phyloP scores from a whole-genome alignment of 2,888 invertebrate species.

The Boloria selene region DNA sequence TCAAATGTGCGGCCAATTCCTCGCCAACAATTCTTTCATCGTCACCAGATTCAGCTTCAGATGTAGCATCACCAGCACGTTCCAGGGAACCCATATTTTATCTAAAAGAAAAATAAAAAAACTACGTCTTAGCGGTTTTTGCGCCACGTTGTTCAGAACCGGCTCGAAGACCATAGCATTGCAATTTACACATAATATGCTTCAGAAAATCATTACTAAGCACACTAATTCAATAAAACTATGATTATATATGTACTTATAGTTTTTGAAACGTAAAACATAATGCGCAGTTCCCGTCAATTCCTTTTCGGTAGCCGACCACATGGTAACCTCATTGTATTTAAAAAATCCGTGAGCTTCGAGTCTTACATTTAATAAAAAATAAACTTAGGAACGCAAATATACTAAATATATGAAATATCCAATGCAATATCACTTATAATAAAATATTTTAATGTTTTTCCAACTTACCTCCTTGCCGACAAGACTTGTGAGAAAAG shows the following conservation, averaged over 20 bases:
- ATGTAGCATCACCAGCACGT: constrained; percentile 84
- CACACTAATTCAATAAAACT: constrained; percentile 34
- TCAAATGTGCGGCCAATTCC: constrained; percentile 69
- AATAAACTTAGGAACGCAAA: neutral
- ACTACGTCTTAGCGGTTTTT: constrained; percentile 48
- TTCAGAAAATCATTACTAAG: neutral
- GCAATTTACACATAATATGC: neutral
- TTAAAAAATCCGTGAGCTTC: constrained; percentile 36
- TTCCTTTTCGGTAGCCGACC: constrained; percentile 62
- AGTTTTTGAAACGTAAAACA: constrained; percentile 57
- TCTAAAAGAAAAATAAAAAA: constrained; percentile 60
- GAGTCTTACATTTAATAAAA: constrained; percentile 7
- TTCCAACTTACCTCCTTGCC: constrained; percentile 72
- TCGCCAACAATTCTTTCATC: constrained; percentile 83
- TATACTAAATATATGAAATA: neutral
- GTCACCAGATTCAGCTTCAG: constrained; percentile 86
- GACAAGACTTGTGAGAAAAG: constrained; percentile 72
- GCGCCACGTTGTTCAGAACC: constrained; percentile 69
- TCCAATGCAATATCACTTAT: constrained; percentile 14
- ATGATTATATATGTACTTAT: constrained; percentile 36
- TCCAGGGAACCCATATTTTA: constrained; percentile 85
- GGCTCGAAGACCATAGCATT: constrained; percentile 4
- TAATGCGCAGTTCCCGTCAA: constrained; percentile 75
- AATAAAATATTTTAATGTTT: constrained; percentile 43
- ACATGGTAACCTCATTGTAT: constrained; percentile 64